Base-by-base conservation (phyloP, 2,113 vertebrate species). In the Solea senegalensis region DNA sequence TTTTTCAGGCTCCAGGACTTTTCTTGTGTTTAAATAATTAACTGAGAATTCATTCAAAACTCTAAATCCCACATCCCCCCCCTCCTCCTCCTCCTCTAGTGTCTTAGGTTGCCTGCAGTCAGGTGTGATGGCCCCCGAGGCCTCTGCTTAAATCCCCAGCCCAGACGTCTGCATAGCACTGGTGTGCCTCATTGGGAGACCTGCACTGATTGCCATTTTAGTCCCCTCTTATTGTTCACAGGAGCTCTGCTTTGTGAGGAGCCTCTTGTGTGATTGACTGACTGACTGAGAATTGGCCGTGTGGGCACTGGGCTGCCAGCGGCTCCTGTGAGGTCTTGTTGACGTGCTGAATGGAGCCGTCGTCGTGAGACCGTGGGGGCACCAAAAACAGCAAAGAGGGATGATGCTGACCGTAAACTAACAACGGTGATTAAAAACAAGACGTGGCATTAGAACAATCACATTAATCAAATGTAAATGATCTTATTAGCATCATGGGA, bases 161-260 rank as follows among this genome's bases (percentile, higher is more conserved):
- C 89, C 78, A 92, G 90, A 90, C 89, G 90, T 90, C 90, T 91
- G 83, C 86, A 26, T 16, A 44, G 71, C 72, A 28, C 81, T 66
- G 75, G 83, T 84, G 74, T 84, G 82, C 74, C 81, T 84, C 81
- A 82, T 85, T 16, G 60, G 84, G 84, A 90, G 74, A 72, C 84
- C 77, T 74, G 57, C 83, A 69, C 57, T 88, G 84, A 89, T 81
- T 85, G 79, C 80, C 39, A 61, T 81, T 78, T 80, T 67, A 78
- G 78, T 69, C 63, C 67, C 59, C 14, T 39, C n/a, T 14, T 73
- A 76, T 87, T 89, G 88, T 88, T 84, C 66, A 52, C 16, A 76
- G 78, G 73, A 57, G 64, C 65, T 65, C 15, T 70, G 69, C 72
- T 79, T 86, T 84, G 85, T 86, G 69, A 76, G 72, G 74, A 64